Evolutionary conservation across 2,888 invertebrate species (phyloP).

Genomic region (Scaptomyza flava): DNA sequence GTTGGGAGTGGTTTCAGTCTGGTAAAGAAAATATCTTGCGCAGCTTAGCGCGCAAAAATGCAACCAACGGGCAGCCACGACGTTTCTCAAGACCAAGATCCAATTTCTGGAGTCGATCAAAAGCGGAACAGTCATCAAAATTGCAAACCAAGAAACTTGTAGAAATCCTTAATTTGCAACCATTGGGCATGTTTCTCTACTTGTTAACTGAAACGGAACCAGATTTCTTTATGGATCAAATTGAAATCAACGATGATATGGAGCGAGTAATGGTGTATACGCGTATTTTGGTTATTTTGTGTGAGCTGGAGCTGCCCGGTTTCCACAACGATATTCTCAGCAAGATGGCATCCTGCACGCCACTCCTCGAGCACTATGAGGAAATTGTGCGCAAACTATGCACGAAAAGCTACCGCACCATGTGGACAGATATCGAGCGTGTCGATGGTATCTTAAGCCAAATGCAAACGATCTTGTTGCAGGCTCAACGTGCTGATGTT

Average conservation of each 20-base stretch:
- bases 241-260: constrained; percentile 55
- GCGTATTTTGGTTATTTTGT: constrained; percentile 58
- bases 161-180: constrained; percentile 46
- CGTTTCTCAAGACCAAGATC: neutral
- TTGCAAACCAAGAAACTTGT: constrained; percentile 16
- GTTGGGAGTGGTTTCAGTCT: constrained; percentile 46
- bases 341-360: constrained; percentile 46
- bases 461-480: constrained; percentile 55
- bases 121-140: neutral
- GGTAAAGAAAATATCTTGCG: constrained; percentile 23
- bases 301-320: constrained; percentile 70
- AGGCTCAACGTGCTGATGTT: constrained; percentile 37
- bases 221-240: constrained; percentile 63
- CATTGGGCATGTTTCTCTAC: constrained; percentile 68
- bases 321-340: constrained; percentile 59
- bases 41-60: constrained; percentile 23
- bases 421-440: constrained; percentile 53
- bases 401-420: constrained; percentile 80
- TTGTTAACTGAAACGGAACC: constrained; percentile 40
- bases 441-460: constrained; percentile 52
- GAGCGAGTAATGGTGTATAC: constrained; percentile 68
- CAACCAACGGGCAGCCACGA: neutral
- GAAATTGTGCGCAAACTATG: constrained; percentile 74
- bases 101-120: constrained; percentile 4
- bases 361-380: constrained; percentile 58